Evolutionary conservation across 2,113 vertebrate species (phyloP).

Genomic region (Notiomystis cincta): DNA sequence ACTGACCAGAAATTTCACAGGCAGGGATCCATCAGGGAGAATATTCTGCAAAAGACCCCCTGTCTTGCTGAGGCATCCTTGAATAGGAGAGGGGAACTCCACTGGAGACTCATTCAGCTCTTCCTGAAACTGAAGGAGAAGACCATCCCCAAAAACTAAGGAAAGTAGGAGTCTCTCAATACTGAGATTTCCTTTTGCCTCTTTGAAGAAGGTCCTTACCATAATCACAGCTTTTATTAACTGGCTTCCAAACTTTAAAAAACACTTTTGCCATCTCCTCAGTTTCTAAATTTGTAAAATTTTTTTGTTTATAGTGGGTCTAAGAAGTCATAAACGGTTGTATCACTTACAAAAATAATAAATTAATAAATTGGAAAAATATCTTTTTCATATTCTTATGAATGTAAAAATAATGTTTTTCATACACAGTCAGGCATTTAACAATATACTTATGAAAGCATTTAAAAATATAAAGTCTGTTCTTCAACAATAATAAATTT

Average conservation of each 20-base stretch:
- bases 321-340: background rate
- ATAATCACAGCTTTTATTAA: background rate
- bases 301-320: background rate
- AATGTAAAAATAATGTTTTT: background rate
- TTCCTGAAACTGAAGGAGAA: background rate
- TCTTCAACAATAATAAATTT: background rate
- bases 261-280: background rate
- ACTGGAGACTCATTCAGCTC: background rate
- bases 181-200: background rate
- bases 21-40: background rate
- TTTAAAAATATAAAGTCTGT: background rate
- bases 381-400: background rate
- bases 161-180: background rate
- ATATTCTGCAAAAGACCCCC: background rate
- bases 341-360: background rate
- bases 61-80: background rate
- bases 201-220: background rate
- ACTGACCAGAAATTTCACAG: background rate
- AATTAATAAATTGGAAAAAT: background rate
- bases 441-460: background rate
- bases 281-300: background rate
- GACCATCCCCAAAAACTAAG: background rate
- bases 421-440: background rate
- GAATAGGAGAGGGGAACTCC: background rate
- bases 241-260: background rate